Percentiles rank a stretch among this genome's conserved stretches.
Conservation (phyloP, 2,113 vertebrate species). For the Protomyctophum bolini region DNA sequence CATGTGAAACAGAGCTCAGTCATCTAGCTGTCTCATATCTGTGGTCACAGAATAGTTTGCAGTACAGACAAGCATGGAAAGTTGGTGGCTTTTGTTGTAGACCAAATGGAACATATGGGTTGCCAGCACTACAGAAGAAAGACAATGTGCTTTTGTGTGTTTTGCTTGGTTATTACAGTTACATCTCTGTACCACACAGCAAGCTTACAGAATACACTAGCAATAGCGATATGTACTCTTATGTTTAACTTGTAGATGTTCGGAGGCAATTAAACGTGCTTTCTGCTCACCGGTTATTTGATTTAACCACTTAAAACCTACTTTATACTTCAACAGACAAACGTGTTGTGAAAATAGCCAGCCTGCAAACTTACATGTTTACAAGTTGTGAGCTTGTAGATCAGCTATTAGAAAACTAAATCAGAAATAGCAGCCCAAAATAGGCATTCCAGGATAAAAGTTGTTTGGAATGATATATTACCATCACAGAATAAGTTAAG, state of each 20-base stretch:
- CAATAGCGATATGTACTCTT: slow-evolving; percentile 5
- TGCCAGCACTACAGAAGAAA: background rate
- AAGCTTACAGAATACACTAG: too few relatives aligned
- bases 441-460: background rate
- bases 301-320: too few relatives aligned
- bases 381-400: too few relatives aligned
- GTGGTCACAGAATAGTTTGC: slow-evolving; percentile 30
- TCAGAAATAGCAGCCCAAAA: too few relatives aligned
- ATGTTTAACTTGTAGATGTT: background rate
- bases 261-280: background rate
- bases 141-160: slow-evolving; percentile 20
- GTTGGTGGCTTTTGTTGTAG: slow-evolving; percentile 40
- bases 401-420: too few relatives aligned
- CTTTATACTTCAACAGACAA: too few relatives aligned
- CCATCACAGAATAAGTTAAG: background rate
- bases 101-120: slow-evolving; percentile 59
- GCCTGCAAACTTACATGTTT: too few relatives aligned
- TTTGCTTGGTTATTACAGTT: slow-evolving; percentile 30
- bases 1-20: slow-evolving; percentile 18
- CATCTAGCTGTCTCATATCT: slow-evolving; percentile 35
- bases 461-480: background rate
- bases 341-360: too few relatives aligned
- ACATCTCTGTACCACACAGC: slow-evolving; percentile 7
- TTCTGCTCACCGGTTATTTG: too few relatives aligned
- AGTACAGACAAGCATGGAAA: slow-evolving; percentile 53